A percentile compares a stretch with the other conserved stretches of the same genome.
Evolutionary conservation across 2,888 invertebrate species (phyloP).

Genomic region (Thecocarcelia acutangulata): DNA sequence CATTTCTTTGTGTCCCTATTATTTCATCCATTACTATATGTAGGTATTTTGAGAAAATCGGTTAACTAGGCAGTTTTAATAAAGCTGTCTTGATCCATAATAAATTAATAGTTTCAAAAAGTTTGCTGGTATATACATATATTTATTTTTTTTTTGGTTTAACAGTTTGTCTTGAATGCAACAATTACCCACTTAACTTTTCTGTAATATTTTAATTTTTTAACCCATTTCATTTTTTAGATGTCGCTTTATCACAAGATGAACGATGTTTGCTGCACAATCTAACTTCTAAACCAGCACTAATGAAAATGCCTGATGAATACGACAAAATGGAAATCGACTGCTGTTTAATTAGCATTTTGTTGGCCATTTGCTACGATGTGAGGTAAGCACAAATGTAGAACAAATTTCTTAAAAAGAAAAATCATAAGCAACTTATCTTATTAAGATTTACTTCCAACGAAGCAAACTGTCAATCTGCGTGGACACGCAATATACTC

Average conservation of each 20-base stretch:
- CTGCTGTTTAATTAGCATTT: conserved; percentile 78
- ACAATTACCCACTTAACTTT: neutral
- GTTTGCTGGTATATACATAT: too few relatives aligned
- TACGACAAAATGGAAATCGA: conserved; percentile 75
- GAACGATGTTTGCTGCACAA: conserved; percentile 77
- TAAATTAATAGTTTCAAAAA: too few relatives aligned
- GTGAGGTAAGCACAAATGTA: conserved; percentile 72
- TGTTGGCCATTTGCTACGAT: conserved; percentile 80
- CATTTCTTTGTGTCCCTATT: too few relatives aligned
- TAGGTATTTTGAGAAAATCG: too few relatives aligned
- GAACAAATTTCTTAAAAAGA: neutral
- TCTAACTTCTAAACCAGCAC: conserved; percentile 72
- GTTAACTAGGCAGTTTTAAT: too few relatives aligned
- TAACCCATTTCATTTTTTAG: conserved; percentile 60
- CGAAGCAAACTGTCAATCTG: conserved; percentile 79
- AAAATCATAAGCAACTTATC: neutral
- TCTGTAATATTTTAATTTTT: neutral
- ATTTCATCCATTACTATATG: too few relatives aligned
- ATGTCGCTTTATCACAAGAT: conserved; percentile 74
- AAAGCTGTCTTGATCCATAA: too few relatives aligned
- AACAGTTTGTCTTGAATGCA: too few relatives aligned
- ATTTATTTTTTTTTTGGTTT: too few relatives aligned
- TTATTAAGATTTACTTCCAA: conserved; percentile 75
- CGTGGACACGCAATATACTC: conserved; percentile 79
- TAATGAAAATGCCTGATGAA: conserved; percentile 66